Evolutionary conservation across 2,113 vertebrate genomes (phyloP).

Genomic region (Lepidothrix coronata): DNA sequence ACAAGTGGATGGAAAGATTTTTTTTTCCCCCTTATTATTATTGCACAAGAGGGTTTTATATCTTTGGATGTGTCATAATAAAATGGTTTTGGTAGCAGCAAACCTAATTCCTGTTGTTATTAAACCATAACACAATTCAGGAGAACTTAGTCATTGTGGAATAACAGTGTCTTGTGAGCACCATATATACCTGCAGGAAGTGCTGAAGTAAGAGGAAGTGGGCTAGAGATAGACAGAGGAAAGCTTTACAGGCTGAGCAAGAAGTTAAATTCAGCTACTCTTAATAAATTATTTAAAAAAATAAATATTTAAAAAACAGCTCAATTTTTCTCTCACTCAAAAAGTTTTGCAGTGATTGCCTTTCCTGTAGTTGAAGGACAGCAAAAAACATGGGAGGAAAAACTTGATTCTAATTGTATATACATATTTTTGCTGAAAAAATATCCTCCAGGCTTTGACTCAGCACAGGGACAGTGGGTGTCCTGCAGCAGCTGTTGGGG

Average conservation of each 20-base stretch:
- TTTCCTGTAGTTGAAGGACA: background rate
- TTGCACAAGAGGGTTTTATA: slow-evolving; percentile 58
- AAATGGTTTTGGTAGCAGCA: slow-evolving; percentile 56
- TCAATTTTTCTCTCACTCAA: background rate
- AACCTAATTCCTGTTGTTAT: slow-evolving; percentile 58
- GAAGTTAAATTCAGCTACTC: background rate
- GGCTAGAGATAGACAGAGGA: background rate
- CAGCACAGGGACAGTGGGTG: fast-evolving
- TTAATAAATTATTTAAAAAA: background rate
- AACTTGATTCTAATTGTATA: background rate
- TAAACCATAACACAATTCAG: slow-evolving; percentile 51
- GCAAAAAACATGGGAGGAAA: background rate
- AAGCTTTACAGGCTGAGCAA: background rate
- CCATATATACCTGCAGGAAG: slow-evolving; percentile 4
- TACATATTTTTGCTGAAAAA: background rate
- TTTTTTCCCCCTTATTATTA: slow-evolving; percentile 21
- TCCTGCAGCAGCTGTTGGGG: background rate
- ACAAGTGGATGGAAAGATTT: slow-evolving; percentile 47
- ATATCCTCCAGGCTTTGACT: background rate
- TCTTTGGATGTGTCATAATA: slow-evolving; percentile 47
- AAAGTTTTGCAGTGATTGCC: background rate
- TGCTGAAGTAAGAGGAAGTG: slow-evolving; percentile 19
- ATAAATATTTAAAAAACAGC: background rate
- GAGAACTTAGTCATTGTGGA: slow-evolving; percentile 55
- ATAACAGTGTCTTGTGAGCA: slow-evolving; percentile 17